phyloP scores from a whole-genome alignment of 2,113 vertebrate species.

The Odocoileus hemionus region DNA sequence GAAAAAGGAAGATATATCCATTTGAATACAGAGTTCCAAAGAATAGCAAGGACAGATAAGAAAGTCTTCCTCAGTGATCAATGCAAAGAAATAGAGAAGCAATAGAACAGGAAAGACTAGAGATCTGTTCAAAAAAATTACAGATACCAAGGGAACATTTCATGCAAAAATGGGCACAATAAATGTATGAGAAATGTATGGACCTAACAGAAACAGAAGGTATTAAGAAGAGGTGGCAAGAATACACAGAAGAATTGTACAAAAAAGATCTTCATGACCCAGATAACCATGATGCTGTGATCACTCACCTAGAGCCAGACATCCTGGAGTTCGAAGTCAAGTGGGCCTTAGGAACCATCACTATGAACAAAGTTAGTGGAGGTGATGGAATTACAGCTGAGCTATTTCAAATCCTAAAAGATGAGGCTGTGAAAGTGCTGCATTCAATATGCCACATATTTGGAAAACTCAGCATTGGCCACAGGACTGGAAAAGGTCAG shows the following conservation, averaged over 20 bases:
- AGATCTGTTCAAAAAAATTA: background rate
- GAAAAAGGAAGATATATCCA: background rate
- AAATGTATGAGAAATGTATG: background rate
- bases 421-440: background rate
- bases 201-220: background rate
- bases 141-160: background rate
- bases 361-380: background rate
- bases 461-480: background rate
- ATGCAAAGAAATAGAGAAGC: background rate
- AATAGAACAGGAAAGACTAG: background rate
- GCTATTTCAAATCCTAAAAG: background rate
- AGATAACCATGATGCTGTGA: background rate
- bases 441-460: background rate
- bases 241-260: background rate
- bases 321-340: background rate
- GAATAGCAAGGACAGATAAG: background rate
- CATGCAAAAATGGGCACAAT: background rate
- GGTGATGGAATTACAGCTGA: background rate
- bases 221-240: background rate
- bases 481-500: background rate
- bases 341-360: background rate
- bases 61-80: background rate
- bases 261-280: background rate
- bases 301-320: background rate
- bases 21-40: background rate